phyloP scores from a whole-genome alignment of 2,113 vertebrate species.

The Oryzias melastigma region DNA sequence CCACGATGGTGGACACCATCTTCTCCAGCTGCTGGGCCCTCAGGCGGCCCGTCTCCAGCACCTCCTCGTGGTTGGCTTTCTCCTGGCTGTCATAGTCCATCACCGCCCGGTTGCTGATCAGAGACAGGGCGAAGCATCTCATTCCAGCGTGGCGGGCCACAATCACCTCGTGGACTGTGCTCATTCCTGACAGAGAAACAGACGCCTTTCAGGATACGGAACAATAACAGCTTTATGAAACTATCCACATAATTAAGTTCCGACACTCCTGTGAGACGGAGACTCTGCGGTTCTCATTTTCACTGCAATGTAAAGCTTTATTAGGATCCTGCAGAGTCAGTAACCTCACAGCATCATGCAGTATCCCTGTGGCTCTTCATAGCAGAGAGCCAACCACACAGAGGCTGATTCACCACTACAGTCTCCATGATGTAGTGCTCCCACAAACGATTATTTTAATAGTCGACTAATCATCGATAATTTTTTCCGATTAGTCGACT shows the following conservation, averaged over 20 bases:
- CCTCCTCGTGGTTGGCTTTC: constrained; percentile 87
- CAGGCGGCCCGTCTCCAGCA: constrained; percentile 77
- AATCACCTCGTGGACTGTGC: constrained; percentile 89
- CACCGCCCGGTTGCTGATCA: constrained; percentile 86
- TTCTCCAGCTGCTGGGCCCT: constrained; percentile 77
- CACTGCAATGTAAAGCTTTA: too few relatives aligned
- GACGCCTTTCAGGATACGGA: not conserved
- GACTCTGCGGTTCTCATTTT: too few relatives aligned
- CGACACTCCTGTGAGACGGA: too few relatives aligned
- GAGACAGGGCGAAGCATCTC: constrained; percentile 87
- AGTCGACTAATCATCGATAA: too few relatives aligned
- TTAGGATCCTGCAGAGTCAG: too few relatives aligned
- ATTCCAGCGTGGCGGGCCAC: constrained; percentile 87
- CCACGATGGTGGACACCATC: constrained; percentile 77
- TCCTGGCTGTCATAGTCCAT: constrained; percentile 81
- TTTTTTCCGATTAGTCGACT: too few relatives aligned
- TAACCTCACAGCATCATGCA: too few relatives aligned
- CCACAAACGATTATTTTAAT: too few relatives aligned
- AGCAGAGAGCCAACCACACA: too few relatives aligned
- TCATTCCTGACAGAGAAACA: constrained; percentile 81
- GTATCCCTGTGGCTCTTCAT: too few relatives aligned
- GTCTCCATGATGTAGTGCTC: too few relatives aligned
- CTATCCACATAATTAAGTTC: not conserved
- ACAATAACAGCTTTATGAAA: not conserved
- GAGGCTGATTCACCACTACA: too few relatives aligned